phyloP scores from a whole-genome alignment of 2,113 vertebrate genomes.

The Eidolon helvum region DNA sequence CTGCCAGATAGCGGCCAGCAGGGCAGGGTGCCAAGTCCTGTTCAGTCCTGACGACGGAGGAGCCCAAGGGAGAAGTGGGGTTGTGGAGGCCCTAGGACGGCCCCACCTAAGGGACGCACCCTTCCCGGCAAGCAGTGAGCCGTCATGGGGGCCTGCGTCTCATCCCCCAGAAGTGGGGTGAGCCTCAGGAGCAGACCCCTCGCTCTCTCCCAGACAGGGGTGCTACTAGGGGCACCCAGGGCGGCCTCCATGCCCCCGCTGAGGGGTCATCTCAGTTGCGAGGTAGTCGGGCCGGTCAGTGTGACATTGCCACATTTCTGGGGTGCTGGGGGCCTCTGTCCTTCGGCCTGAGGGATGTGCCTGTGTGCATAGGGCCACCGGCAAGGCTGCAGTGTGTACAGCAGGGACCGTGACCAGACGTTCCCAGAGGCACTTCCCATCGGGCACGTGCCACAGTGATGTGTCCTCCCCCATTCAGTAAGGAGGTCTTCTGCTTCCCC shows the following conservation, averaged over 20 bases:
- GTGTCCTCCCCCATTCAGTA: rapidly evolving
- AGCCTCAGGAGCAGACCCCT: not conserved
- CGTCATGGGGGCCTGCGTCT: rapidly evolving
- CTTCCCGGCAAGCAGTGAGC: not conserved
- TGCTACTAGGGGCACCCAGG: not conserved
- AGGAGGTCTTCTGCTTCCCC: not conserved
- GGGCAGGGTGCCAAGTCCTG: not conserved
- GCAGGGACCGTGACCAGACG: not conserved
- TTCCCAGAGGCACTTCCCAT: not conserved
- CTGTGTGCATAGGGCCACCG: too few species aligned
- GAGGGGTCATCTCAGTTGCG: not conserved
- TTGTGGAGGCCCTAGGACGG: not conserved
- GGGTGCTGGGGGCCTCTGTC: not conserved
- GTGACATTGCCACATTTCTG: not conserved
- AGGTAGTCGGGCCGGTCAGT: not conserved
- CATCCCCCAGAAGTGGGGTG: not conserved
- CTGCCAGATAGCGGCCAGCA: not conserved
- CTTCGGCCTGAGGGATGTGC: not conserved
- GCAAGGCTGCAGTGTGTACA: too few species aligned
- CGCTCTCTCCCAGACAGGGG: rapidly evolving
- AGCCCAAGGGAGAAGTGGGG: rapidly evolving
- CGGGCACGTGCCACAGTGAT: rapidly evolving
- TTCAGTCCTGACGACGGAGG: not conserved
- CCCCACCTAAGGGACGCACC: too few species aligned
- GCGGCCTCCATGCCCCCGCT: too few species aligned